Evolutionary conservation across 2,113 vertebrate genomes (phyloP), one percentile per base, ranked within the genome.

Genomic region (Pogonocichla stellata): DNA sequence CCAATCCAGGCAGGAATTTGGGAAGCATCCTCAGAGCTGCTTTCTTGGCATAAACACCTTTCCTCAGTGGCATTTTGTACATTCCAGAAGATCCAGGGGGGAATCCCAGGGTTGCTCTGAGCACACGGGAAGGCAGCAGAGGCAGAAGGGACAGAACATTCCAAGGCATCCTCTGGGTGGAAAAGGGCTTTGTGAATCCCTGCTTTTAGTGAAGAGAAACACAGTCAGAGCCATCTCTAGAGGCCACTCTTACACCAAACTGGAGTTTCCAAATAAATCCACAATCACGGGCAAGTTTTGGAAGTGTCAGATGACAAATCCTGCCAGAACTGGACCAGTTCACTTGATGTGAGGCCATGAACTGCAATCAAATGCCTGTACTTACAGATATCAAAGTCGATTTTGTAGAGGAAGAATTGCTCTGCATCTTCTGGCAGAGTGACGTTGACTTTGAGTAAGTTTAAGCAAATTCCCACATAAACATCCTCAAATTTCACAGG

Each of bases 401-500:
- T 97, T 80, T 90, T 96, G 8, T 95, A 88, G 19, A 98, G 66
- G 72, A 97, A 97, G 93, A 98, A 98, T 5, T 91, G 96, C 14
- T 97, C 87, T 16, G 75, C 64, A 33, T 96, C 97, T 54, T 95
- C 73, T 12, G 97, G 97, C 60, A 97, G 7, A 5, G 75, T 95
- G 83, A 98, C 25, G n/a, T 95, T 81, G 66, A 97, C 98, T 31
- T 97, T 93, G 33, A 98, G 95, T 25, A 97, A 56, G 72, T 91
- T 97, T 67, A 98, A 91, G 61, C 97, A 98, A 79, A 98, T 97
- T 9, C 98, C 98, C n/a, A 98, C 97, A 6, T 98, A 98, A 56
- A 97, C 97, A 40, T 98, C 98, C 96, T 98, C 97, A 34, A 98
- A 96, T 54, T 97, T 98, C 80, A 98, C 58, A 12, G 97, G 97